phyloP scores from a whole-genome alignment of 2,113 vertebrate genomes.

The Progne subis region DNA sequence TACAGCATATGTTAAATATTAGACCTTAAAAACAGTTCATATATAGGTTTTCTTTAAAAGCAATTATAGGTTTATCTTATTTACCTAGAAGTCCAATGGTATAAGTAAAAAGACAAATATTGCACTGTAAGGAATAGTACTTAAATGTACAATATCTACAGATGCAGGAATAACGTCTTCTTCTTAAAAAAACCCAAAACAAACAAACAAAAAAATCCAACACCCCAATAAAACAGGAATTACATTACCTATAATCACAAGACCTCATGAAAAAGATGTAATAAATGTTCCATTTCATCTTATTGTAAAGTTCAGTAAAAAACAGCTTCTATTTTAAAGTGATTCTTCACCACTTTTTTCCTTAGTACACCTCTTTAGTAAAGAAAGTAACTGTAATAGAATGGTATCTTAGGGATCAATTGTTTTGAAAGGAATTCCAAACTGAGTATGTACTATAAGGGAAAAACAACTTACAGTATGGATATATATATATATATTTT shows the following conservation, averaged over 20 bases:
- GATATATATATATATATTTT: too few relatives aligned
- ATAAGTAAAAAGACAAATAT: not conserved
- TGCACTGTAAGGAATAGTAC: not conserved
- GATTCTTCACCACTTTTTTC: not conserved
- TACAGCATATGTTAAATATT: not conserved
- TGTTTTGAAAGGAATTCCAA: not conserved
- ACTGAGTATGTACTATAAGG: not conserved
- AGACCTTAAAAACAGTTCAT: not conserved
- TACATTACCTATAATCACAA: not conserved
- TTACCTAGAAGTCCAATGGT: not conserved
- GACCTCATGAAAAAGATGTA: not conserved
- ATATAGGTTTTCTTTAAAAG: not conserved
- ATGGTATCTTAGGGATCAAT: not conserved
- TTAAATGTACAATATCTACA: not conserved
- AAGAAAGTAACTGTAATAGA: not conserved
- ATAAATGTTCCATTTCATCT: not conserved
- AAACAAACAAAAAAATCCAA: too few relatives aligned
- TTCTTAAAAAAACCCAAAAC: not conserved
- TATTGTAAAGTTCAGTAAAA: not conserved
- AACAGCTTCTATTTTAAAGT: not conserved
- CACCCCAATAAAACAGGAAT: not conserved
- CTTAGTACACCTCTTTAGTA: not conserved
- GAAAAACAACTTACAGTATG: not conserved
- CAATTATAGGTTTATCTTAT: not conserved
- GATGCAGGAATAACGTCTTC: not conserved